These are phyloP conservation scores for Drosophila cyrtoloma DNA, from an alignment of 2,888 invertebrate species.

Conservation along the genomic window DNA sequence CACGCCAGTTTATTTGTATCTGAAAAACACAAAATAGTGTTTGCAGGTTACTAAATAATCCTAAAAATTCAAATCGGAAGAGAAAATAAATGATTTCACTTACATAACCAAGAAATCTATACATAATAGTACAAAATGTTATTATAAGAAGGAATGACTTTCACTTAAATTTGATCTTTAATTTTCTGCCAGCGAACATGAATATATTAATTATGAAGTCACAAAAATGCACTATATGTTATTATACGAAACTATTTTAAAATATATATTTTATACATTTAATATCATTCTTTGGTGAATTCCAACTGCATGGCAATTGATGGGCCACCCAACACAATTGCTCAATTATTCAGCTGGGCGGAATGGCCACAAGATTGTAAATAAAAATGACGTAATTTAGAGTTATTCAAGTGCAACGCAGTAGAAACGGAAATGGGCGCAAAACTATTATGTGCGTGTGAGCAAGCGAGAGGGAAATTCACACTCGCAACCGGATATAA, in stretches of 20 bases:
- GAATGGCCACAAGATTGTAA: slow-evolving; percentile 45
- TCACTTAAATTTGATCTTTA: neutral
- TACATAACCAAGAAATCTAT: neutral
- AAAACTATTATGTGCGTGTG: slow-evolving; percentile 71
- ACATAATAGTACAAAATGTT: neutral
- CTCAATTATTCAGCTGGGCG: slow-evolving; percentile 53
- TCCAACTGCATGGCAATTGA: slow-evolving; percentile 31
- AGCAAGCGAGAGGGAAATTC: slow-evolving; percentile 20
- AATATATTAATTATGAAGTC: neutral
- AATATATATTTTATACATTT: neutral
- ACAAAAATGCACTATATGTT: neutral
- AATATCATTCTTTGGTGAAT: neutral
- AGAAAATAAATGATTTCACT: neutral
- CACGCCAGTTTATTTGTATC: neutral
- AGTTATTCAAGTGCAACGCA: slow-evolving; percentile 72
- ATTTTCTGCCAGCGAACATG: neutral
- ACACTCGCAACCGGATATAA: slow-evolving; percentile 13
- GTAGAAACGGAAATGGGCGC: slow-evolving; percentile 78
- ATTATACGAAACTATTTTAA: neutral
- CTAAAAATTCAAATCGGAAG: neutral
- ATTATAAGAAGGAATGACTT: neutral
- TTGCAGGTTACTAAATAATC: neutral
- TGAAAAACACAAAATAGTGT: neutral
- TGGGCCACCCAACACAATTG: slow-evolving; percentile 26
- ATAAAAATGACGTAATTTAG: slow-evolving; percentile 72